Evolutionary conservation across 1,140 invertebrate genomes (phyloP).

Genomic region (Rhopalosiphum padi): DNA sequence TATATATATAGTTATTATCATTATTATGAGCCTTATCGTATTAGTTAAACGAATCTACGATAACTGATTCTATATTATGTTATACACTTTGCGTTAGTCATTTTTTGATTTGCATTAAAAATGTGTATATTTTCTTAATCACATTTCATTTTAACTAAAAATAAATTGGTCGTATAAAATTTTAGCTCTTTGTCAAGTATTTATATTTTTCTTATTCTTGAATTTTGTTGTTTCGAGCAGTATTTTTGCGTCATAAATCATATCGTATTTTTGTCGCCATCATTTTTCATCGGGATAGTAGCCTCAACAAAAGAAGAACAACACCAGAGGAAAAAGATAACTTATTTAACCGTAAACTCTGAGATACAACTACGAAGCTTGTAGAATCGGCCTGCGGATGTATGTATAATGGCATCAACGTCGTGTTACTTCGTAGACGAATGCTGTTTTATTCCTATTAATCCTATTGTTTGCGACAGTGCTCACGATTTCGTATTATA

Average conservation of each 20-base stretch:
- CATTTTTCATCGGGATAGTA: conserved; percentile 33
- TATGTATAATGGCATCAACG: not conserved
- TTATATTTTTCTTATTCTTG: not conserved
- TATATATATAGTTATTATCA: not conserved
- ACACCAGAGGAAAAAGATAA: not conserved
- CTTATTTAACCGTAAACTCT: conserved; percentile 36
- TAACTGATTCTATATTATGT: not conserved
- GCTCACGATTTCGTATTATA: not conserved
- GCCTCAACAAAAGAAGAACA: conserved; percentile 38
- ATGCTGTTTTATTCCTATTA: not conserved
- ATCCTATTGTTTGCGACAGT: not conserved
- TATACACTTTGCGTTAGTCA: not conserved
- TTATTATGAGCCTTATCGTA: not conserved
- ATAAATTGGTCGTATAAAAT: not conserved
- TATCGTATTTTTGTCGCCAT: conserved; percentile 45
- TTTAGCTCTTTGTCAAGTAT: not conserved
- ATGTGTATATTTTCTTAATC: not conserved
- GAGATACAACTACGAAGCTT: not conserved
- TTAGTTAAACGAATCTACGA: not conserved
- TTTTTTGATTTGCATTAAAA: not conserved
- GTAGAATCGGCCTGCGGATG: not conserved
- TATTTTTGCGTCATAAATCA: conserved; percentile 33
- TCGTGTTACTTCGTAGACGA: not conserved
- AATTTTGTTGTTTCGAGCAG: not conserved
- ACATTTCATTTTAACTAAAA: not conserved